phyloP scores from a whole-genome alignment of 2,888 invertebrate species.

The Lochmaea crataegi region DNA sequence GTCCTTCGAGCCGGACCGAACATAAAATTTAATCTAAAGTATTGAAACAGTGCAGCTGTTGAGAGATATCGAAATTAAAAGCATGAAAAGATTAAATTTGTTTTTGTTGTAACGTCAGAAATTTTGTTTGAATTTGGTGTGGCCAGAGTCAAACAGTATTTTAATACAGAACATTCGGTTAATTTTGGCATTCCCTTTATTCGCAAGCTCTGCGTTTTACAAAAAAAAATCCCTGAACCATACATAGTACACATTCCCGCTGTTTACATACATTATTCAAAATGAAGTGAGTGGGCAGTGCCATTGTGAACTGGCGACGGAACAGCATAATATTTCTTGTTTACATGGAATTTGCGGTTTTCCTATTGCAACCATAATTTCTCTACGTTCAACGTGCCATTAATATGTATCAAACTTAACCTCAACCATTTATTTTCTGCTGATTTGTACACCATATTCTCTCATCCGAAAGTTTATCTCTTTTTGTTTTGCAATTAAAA shows the following conservation, averaged over 20 bases:
- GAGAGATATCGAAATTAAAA: too few species aligned
- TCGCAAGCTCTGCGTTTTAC: neutral
- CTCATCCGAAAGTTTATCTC: constrained; percentile 6
- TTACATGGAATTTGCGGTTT: constrained; percentile 40
- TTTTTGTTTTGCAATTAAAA: constrained; percentile 11
- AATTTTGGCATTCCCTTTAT: neutral
- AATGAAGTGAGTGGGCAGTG: constrained; percentile 22
- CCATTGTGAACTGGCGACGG: constrained; percentile 20
- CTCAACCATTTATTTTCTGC: constrained; percentile 33
- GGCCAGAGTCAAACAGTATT: neutral
- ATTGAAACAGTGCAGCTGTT: too few species aligned
- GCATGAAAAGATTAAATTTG: too few species aligned
- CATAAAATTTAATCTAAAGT: too few species aligned
- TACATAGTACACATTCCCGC: constrained; percentile 10
- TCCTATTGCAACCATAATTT: constrained; percentile 39
- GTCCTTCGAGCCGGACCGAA: too few species aligned
- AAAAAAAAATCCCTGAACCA: constrained; percentile 4
- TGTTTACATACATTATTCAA: constrained; percentile 29
- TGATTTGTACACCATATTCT: constrained; percentile 33
- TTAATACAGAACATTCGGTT: neutral
- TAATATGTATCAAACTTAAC: constrained; percentile 40
- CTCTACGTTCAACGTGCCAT: constrained; percentile 37
- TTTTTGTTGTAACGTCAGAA: too few species aligned
- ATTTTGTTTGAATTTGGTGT: neutral
- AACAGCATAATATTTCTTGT: constrained; percentile 35